Conservation (phyloP, 2,113 vertebrate genomes). For the Pipra filicauda region DNA sequence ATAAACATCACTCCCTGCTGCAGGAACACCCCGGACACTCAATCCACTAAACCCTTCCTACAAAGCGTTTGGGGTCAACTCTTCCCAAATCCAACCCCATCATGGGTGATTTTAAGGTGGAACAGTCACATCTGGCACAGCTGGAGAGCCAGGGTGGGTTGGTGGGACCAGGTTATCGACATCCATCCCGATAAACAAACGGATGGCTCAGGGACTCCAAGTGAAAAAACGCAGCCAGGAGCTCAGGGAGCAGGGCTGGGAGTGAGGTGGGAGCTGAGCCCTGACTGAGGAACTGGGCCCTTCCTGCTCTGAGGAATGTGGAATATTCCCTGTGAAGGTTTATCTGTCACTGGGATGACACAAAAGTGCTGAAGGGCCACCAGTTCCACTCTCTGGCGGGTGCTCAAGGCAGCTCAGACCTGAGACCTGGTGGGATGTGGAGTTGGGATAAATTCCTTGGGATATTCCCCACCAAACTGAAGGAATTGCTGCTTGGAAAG, state of each 20-base stretch:
- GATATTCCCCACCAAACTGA: rapidly evolving
- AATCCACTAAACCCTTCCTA: neutral
- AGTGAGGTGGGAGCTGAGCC: neutral
- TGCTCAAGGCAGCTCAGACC: neutral
- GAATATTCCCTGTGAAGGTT: neutral
- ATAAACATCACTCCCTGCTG: neutral
- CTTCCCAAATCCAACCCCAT: rapidly evolving
- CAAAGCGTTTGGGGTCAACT: rapidly evolving
- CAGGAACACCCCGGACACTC: rapidly evolving
- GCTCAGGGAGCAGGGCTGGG: neutral
- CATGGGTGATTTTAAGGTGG: rapidly evolving
- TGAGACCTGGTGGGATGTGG: rapidly evolving
- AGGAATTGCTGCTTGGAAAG: neutral
- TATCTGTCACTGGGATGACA: neutral
- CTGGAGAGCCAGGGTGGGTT: neutral
- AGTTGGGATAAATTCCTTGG: rapidly evolving
- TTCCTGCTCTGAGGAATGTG: rapidly evolving
- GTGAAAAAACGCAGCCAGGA: neutral
- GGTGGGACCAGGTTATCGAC: neutral
- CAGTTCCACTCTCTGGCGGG: neutral
- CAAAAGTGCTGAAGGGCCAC: rapidly evolving
- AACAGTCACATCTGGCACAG: neutral
- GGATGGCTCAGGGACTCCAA: neutral
- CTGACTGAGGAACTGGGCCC: neutral
- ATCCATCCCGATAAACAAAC: rapidly evolving